phyloP scores from a whole-genome alignment of 1,140 invertebrate genomes.

The Eulimnadia texana region DNA sequence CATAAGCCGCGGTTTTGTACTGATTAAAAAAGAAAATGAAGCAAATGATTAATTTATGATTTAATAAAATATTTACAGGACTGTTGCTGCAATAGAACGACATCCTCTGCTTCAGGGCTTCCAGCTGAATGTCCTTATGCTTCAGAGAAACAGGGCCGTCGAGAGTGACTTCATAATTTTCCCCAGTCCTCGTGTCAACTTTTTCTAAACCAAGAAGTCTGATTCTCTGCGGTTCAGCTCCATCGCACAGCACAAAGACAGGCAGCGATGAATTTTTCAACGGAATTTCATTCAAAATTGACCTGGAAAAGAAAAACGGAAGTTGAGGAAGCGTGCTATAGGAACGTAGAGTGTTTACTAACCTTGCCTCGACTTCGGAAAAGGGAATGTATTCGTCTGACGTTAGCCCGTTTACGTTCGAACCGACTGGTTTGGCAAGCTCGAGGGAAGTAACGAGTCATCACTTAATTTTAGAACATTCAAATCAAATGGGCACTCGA shows the following conservation, averaged over 20 bases:
- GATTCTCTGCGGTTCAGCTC: conserved; percentile 5
- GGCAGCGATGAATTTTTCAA: conserved; percentile 2
- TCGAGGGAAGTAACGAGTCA: conserved; percentile 3
- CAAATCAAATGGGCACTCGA: conserved; percentile 15
- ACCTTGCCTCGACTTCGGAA: not conserved
- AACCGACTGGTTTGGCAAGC: not conserved
- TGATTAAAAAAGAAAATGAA: not conserved
- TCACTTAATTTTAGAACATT: conserved; percentile 5
- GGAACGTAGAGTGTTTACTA: not conserved
- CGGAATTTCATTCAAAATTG: not conserved
- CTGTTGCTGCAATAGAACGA: not conserved
- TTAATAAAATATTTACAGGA: not conserved
- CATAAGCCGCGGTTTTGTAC: not conserved
- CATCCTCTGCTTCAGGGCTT: conserved; percentile 8
- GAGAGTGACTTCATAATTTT: not conserved
- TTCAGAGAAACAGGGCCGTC: conserved; percentile 2
- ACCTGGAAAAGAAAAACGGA: not conserved
- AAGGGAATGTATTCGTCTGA: conserved; percentile 1
- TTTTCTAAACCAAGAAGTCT: conserved; percentile 6
- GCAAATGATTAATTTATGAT: not conserved
- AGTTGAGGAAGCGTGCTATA: not conserved
- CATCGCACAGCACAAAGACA: conserved; percentile 3
- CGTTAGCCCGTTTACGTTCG: no score
- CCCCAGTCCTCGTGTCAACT: not conserved
- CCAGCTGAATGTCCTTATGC: not conserved